phyloP scores from a whole-genome alignment of 2,113 vertebrate genomes.

The Leptobrachium leishanense region DNA sequence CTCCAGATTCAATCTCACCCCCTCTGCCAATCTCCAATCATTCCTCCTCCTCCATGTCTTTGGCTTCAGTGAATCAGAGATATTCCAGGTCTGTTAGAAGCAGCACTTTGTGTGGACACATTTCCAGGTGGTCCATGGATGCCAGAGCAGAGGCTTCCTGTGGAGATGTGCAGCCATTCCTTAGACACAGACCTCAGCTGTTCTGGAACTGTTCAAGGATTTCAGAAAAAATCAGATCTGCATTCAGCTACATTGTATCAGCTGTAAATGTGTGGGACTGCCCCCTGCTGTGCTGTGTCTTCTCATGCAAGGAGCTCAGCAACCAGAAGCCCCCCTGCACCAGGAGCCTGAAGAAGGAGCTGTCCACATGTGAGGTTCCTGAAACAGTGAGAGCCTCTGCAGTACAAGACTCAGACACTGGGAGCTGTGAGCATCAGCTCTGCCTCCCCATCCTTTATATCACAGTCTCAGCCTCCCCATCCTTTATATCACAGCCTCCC shows the following conservation, averaged over 20 bases:
- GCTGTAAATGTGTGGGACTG: background rate
- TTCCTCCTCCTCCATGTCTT: too few species aligned
- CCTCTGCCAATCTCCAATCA: too few species aligned
- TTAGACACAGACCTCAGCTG: background rate
- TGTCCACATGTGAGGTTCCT: constrained; percentile 23
- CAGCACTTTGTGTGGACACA: background rate
- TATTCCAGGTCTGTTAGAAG: background rate
- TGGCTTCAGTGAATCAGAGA: too few species aligned
- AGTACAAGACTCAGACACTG: background rate
- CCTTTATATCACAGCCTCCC: too few species aligned
- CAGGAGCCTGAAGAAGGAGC: background rate
- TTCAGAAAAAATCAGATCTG: background rate
- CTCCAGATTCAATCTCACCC: background rate
- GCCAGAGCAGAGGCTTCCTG: background rate
- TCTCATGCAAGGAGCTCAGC: background rate
- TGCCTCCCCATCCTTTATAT: background rate
- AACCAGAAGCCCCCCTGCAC: background rate
- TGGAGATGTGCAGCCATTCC: background rate
- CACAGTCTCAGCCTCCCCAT: too few species aligned
- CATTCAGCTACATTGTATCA: too few species aligned
- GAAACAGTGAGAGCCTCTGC: background rate
- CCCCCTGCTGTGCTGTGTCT: background rate
- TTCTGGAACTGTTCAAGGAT: background rate
- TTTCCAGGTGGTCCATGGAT: background rate
- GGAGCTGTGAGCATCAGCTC: background rate